Percentiles rank a stretch among this genome's conserved stretches.
Conservation (phyloP, 2,888 invertebrate genomes). For the Onthophagus sagittarius region DNA sequence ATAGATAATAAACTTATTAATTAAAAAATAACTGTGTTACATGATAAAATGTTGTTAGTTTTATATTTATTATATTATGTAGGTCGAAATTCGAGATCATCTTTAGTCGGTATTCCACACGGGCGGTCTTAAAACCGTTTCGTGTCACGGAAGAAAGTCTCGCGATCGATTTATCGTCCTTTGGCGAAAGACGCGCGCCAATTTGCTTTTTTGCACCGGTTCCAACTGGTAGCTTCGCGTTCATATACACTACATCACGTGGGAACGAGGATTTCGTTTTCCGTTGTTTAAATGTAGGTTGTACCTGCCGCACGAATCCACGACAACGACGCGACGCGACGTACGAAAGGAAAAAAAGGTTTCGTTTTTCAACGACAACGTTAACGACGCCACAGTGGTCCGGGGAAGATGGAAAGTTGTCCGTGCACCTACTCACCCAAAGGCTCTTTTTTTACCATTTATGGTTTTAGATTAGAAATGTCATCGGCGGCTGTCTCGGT, state of each 20-base stretch:
- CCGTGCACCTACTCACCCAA: neutral
- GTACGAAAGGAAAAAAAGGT: neutral
- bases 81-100: neutral
- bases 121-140: neutral
- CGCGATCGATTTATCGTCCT: neutral
- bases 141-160: neutral
- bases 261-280: slow-evolving; percentile 11
- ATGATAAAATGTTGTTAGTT: neutral
- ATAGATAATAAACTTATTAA: neutral
- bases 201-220: neutral
- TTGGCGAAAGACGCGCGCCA: slow-evolving; percentile 3
- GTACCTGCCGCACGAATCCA: neutral
- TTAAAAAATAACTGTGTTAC: too few species aligned
- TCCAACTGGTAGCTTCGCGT: neutral
- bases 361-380: neutral
- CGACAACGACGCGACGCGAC: neutral
- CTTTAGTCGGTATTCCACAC: neutral
- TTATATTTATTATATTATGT: neutral
- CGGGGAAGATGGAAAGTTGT: slow-evolving; percentile 1
- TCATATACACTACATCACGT: neutral
- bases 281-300: slow-evolving; percentile 6
- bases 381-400: too few species aligned
- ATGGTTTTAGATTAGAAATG: neutral
- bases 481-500: neutral
- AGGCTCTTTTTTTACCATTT: neutral